Evolutionary conservation across 2,888 invertebrate species (phyloP), one percentile per base, ranked within the genome.

Genomic region (Cecidostiba fungosa): DNA sequence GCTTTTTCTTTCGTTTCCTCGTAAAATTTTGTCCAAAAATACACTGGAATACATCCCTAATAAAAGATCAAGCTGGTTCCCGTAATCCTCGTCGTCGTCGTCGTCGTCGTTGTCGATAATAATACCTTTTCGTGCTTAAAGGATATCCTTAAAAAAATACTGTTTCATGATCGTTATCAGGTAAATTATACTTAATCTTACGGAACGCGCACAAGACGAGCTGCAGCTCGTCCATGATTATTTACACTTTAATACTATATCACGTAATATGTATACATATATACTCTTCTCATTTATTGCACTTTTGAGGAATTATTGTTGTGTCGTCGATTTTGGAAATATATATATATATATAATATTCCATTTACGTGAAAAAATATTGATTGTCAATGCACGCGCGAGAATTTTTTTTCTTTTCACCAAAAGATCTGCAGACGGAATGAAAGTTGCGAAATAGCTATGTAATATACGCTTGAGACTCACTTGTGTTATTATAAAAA

Each of bases 231-330:
- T 70, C 19, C 59, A 62, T 39, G 39, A 54, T 82, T 84, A 86
- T 86, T 82, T 84, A 86, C 86, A 86, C 43, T 70, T 76, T 86
- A 86, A 86, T 78, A 84, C 86, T 86, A 86, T 86, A 84, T 84
- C 86, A 86, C 86, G 82, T 69, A 84, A 23, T 78, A 82, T 77
- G 73, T 77, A 85, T 50, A 19, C 50, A 50, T 70, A 77, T 59
- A 59, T 23, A 23, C 54, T 59, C 23, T 23, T 39, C 29, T 76
- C 43, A 47, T 69, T 77, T 84, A 86, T 86, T 86, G 86, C 86
- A 86, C 86, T 76, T 82, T 16, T 82, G 72, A 74, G 74, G 62
- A 76, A 32, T 19, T 16, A 73, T 62, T 47, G 16, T 54, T 70
- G 54, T n/a, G 19, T 79, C 19, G 12, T 39, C 26, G 26, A 23